A percentile compares a stretch with the other conserved stretches of the same genome.
Evolutionary conservation across 1,140 invertebrate species (phyloP).

Genomic region (Octopus sinensis): DNA sequence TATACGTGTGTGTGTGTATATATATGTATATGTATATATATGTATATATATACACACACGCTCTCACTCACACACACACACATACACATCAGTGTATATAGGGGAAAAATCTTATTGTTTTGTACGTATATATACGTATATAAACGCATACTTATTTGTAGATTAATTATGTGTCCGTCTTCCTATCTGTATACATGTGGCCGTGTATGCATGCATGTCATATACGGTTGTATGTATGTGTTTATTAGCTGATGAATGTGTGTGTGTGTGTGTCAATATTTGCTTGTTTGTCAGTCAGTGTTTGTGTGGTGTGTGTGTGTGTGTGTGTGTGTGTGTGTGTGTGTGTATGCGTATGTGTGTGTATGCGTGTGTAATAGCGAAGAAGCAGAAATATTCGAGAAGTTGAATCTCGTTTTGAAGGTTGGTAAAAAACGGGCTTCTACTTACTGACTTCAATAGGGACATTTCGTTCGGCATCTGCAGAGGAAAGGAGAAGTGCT

Average conservation of each 20-base stretch:
- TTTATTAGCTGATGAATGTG: too few relatives aligned
- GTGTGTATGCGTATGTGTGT: not conserved
- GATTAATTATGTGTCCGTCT: too few relatives aligned
- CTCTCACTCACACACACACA: not conserved
- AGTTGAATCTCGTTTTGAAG: not conserved
- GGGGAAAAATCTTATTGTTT: not conserved
- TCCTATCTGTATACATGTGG: too few relatives aligned
- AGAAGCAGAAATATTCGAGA: too few relatives aligned
- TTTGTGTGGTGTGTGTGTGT: not conserved
- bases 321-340: not conserved
- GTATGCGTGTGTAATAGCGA: not conserved
- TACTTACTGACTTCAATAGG: conserved; percentile 10
- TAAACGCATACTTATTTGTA: not conserved
- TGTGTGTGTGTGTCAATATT: too few relatives aligned
- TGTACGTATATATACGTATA: not conserved
- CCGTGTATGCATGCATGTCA: too few relatives aligned
- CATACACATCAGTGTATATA: not conserved
- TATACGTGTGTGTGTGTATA: not conserved
- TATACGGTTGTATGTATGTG: too few relatives aligned
- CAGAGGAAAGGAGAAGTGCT: conserved; percentile 4
- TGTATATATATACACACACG: not conserved
- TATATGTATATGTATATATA: not conserved
- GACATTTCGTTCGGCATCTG: conserved; percentile 11
- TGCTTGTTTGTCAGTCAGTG: too few relatives aligned
- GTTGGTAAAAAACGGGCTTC: not conserved